phyloP scores from a whole-genome alignment of 2,797 vertebrate genomes.

The Melanotaenia trifasciata region DNA sequence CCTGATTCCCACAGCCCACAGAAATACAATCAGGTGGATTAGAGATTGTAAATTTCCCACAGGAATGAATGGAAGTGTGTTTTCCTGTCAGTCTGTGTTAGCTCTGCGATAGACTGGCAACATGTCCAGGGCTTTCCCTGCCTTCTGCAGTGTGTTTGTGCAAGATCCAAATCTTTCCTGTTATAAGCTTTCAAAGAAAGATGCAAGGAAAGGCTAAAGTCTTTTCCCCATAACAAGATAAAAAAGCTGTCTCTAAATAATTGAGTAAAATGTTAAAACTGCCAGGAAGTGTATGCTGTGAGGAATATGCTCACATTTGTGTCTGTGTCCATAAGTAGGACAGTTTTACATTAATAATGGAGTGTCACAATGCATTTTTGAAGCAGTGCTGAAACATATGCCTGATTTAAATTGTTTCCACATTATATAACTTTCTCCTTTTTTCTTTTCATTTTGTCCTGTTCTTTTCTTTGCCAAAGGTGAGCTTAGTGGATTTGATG shows the following conservation, averaged over 20 bases:
- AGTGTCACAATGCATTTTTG: conserved; percentile 59
- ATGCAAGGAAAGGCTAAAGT: conserved; percentile 6
- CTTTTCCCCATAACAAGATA: conserved; percentile 15
- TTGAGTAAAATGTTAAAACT: conserved; percentile 27
- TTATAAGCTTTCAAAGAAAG: conserved; percentile 29
- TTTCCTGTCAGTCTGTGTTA: conserved; percentile 76
- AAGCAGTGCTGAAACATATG: conserved; percentile 37
- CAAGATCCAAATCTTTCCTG: conserved; percentile 11
- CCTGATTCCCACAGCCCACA: conserved; percentile 44
- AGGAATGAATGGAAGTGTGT: conserved; percentile 50
- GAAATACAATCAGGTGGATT: conserved; percentile 65
- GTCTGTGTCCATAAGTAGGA: conserved; percentile 54
- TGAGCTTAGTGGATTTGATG: no score
- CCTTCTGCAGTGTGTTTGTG: conserved; percentile 56
- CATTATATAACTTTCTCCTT: background rate
- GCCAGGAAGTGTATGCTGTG: conserved; percentile 1
- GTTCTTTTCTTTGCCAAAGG: no score
- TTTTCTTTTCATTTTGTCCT: background rate
- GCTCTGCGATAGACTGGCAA: conserved; percentile 62
- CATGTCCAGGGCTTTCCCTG: conserved; percentile 66
- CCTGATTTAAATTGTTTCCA: conserved; percentile 28
- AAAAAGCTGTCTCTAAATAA: conserved; percentile 27
- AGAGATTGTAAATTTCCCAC: conserved; percentile 68
- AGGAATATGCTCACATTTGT: conserved; percentile 13
- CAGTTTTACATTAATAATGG: conserved; percentile 71